phyloP scores from a whole-genome alignment of 2,888 invertebrate species.

The Microchrysa polita region DNA sequence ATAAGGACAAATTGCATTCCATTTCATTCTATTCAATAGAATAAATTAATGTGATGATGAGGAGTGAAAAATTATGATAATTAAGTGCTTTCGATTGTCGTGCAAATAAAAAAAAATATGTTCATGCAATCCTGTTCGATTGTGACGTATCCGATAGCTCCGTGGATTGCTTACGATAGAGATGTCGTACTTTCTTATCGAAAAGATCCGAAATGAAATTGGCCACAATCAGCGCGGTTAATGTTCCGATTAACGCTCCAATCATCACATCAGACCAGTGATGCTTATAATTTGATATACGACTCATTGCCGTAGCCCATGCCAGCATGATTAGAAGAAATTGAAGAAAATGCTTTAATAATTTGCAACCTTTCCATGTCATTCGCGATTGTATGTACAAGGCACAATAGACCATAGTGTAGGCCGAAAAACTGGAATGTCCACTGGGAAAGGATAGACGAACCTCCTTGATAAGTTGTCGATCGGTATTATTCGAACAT shows the following conservation, averaged over 20 bases:
- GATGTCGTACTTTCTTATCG: conserved; percentile 52
- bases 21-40: no score
- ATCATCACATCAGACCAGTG: conserved; percentile 97
- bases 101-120: no score
- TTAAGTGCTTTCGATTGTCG: no score
- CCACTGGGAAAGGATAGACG: conserved; percentile 91
- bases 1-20: no score
- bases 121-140: no score
- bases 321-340: conserved; percentile 81
- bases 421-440: conserved; percentile 89
- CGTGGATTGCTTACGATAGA: conserved; percentile 56
- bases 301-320: conserved; percentile 87
- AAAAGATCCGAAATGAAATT: conserved; percentile 62
- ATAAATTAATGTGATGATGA: no score
- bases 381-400: conserved; percentile 88
- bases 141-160: conserved; percentile 56
- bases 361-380: conserved; percentile 81
- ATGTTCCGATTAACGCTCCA: conserved; percentile 77
- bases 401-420: conserved; percentile 84
- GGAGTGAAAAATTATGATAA: no score
- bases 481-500: conserved; percentile 68
- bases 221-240: conserved; percentile 74
- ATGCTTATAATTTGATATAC: conserved; percentile 96
- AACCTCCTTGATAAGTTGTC: conserved; percentile 75
- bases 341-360: conserved; percentile 87